Evolutionary conservation across 2,888 invertebrate genomes (phyloP).

Genomic region (Camptogramma bilineatum): DNA sequence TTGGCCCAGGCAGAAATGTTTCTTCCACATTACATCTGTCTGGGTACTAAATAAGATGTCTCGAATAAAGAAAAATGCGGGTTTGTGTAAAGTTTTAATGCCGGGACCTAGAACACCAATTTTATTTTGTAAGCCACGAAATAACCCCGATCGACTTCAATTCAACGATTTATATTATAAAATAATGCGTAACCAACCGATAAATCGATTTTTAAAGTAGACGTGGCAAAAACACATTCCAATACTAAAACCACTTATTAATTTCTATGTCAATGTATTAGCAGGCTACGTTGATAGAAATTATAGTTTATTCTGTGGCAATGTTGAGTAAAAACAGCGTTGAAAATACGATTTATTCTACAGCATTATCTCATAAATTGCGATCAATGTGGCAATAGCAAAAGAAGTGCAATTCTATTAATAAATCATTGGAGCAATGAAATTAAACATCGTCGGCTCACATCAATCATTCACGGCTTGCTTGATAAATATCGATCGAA

Average conservation of each 20-base stretch:
- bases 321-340: background rate
- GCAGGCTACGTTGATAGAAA: slow-evolving; percentile 2
- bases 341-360: slow-evolving; percentile 7
- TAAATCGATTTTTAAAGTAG: slow-evolving; percentile 10
- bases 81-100: too few relatives aligned
- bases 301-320: slow-evolving; percentile 11
- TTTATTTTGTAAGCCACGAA: background rate
- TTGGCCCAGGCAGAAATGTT: too few relatives aligned
- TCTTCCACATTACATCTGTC: too few relatives aligned
- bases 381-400: slow-evolving; percentile 26
- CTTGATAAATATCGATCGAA: slow-evolving; percentile 38
- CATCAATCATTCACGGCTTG: slow-evolving; percentile 35
- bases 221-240: slow-evolving; percentile 14
- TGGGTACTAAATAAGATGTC: too few relatives aligned
- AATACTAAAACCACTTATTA: slow-evolving; percentile 10
- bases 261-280: slow-evolving; percentile 37
- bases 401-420: slow-evolving; percentile 29
- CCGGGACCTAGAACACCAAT: too few relatives aligned
- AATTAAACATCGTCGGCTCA: slow-evolving; percentile 29
- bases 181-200: slow-evolving; percentile 15
- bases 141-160: background rate
- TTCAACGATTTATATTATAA: slow-evolving; percentile 10
- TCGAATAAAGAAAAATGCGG: too few relatives aligned
- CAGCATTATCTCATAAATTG: slow-evolving; percentile 29
- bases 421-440: slow-evolving; percentile 42